These are phyloP conservation scores for Megathymus violae DNA, from an alignment of 1,140 invertebrate species.

Conservation along the genomic window DNA sequence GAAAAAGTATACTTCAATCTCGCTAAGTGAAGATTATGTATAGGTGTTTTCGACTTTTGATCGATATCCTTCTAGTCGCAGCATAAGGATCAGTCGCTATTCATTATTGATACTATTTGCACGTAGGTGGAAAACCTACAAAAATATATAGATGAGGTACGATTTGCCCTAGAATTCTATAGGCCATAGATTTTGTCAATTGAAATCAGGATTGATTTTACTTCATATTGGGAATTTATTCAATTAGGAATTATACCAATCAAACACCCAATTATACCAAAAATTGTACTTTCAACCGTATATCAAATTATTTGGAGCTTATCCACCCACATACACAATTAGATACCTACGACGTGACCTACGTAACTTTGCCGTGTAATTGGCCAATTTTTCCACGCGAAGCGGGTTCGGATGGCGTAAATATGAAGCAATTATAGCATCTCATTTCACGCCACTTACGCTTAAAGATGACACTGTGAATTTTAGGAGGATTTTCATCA, in stretches of 20 bases:
- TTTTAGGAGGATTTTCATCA: conserved; percentile 33
- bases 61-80: no score
- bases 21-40: no score
- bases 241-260: not conserved
- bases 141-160: no score
- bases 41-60: no score
- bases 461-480: conserved; percentile 38
- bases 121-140: no score
- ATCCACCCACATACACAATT: conserved; percentile 25
- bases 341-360: conserved; percentile 41
- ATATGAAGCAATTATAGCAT: conserved; percentile 56
- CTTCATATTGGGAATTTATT: not conserved
- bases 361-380: conserved; percentile 53
- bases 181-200: no score
- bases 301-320: not conserved
- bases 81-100: no score
- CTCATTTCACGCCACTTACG: conserved; percentile 50
- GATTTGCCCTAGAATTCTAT: no score
- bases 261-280: no score
- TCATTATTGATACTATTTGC: no score
- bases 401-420: conserved; percentile 39
- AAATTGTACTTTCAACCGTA: not conserved
- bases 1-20: no score
- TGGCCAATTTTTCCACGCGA: conserved; percentile 65
- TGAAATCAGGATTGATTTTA: no score